phyloP scores from a whole-genome alignment of 2,113 vertebrate genomes.

The Oxyura jamaicensis region DNA sequence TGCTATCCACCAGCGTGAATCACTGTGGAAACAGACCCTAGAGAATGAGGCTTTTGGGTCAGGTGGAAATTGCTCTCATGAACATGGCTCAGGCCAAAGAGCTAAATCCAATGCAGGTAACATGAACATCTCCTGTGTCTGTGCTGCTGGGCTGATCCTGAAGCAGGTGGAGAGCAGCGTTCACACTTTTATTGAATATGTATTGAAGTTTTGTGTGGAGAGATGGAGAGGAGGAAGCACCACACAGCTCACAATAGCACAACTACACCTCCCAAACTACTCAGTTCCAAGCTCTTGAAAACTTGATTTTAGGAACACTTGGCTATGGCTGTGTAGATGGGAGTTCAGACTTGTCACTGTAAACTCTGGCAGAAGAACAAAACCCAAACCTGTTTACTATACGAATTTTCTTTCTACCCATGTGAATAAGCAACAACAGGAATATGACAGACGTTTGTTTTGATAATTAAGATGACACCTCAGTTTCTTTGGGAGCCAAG shows the following conservation, averaged over 20 bases:
- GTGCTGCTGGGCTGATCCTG: neutral
- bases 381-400: neutral
- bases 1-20: neutral
- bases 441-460: neutral
- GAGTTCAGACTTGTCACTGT: neutral
- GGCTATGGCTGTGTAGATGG: neutral
- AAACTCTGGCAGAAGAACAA: neutral
- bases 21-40: neutral
- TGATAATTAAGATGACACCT: neutral
- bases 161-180: neutral
- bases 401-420: neutral
- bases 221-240: neutral
- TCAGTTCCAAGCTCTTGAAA: neutral
- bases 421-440: neutral
- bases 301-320: neutral
- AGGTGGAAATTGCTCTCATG: neutral
- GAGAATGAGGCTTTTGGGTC: neutral
- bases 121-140: neutral
- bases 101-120: neutral
- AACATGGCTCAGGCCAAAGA: neutral
- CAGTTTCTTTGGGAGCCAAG: neutral
- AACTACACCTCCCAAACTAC: neutral
- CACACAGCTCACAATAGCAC: neutral
- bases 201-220: neutral
- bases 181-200: neutral